A percentile compares a stretch with the other conserved stretches of the same genome.
Evolutionary conservation across 2,888 invertebrate genomes (phyloP).

Genomic region (Gryllus longicercus): DNA sequence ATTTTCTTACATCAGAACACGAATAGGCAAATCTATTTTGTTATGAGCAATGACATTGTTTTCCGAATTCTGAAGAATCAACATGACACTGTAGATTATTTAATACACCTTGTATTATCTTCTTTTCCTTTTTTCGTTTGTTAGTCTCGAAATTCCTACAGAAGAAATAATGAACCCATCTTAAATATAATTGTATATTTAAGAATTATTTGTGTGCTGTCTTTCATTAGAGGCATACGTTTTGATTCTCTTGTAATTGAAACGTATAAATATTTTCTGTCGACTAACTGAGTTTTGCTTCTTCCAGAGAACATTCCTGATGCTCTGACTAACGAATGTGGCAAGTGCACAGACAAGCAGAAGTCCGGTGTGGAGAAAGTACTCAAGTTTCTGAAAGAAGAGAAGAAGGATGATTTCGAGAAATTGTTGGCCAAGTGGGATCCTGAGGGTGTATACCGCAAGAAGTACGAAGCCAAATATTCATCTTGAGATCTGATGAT

Average conservation of each 20-base stretch:
- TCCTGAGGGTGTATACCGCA: conserved; percentile 32
- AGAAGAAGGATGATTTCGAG: conserved; percentile 31
- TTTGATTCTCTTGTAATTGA: no score
- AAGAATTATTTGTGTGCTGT: neutral
- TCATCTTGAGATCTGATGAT: no score
- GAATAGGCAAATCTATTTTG: no score
- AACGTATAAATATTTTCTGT: no score
- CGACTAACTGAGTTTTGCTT: neutral
- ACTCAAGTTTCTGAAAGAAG: conserved; percentile 32
- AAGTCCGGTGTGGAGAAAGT: conserved; percentile 33
- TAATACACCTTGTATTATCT: no score
- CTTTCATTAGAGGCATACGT: no score
- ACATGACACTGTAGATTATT: no score
- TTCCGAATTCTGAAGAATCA: no score
- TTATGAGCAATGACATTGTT: no score
- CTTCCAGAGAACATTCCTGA: neutral
- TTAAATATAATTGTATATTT: neutral
- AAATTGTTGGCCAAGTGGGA: conserved; percentile 35
- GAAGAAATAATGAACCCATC: neutral
- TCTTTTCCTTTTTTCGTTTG: rapidly evolving
- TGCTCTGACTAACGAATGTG: no score
- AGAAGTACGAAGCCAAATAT: conserved; percentile 24
- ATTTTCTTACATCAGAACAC: no score
- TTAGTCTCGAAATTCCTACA: no score
- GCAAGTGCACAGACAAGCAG: conserved; percentile 33